Base-by-base conservation (phyloP, 2,797 vertebrate species). In the Chiroxiphia lanceolata region DNA sequence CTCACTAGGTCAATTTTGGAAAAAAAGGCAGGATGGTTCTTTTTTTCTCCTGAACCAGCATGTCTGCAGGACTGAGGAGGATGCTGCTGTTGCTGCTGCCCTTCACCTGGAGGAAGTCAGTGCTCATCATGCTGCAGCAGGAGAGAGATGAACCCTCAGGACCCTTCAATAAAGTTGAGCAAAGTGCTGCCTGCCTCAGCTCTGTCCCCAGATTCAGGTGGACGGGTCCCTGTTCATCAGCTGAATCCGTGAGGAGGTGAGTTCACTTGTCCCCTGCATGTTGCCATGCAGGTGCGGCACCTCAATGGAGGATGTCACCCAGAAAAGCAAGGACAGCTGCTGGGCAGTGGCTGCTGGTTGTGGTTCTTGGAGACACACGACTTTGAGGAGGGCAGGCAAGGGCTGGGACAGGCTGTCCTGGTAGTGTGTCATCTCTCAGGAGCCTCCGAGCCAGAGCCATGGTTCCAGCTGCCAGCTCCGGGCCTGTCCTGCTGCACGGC, bases 31-130 rank as follows among this genome's bases (percentile, higher is more conserved):
- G 44, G 33, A 10, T 38, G 8, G 8, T 8, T 56, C 16, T 27
- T n/a, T 48, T 63, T 56, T 50, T 21, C 31, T 29, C 16, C 27
- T 71, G 51, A 83, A 13, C 38, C 10, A 26, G 29, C 33, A 64
- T 21, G 36, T 38, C 44, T 64, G 56, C 56, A 89, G 50, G 68
- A 69, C 71, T n/a, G 36, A 63, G 23, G 27, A n/a, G 33, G 17
- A 6, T 18, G 45, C 25, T 70, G 44, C n/a, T 67, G 44, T n/a
- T 64, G 50, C 27, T 56, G 16, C 59, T 53, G n/a, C 44, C 27
- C 27, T 57, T 50, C 0, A 0, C 20, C 44, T 27, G 31, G 40
- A 72, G 67, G 36, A 70, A 45, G 50, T 34, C 0, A 0, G 14
- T 51, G 29, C 80, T 38, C 15, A 23, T 57, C 23, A 26, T 26